phyloP scores from a whole-genome alignment of 2,797 vertebrate species.

The Perodicticus potto region DNA sequence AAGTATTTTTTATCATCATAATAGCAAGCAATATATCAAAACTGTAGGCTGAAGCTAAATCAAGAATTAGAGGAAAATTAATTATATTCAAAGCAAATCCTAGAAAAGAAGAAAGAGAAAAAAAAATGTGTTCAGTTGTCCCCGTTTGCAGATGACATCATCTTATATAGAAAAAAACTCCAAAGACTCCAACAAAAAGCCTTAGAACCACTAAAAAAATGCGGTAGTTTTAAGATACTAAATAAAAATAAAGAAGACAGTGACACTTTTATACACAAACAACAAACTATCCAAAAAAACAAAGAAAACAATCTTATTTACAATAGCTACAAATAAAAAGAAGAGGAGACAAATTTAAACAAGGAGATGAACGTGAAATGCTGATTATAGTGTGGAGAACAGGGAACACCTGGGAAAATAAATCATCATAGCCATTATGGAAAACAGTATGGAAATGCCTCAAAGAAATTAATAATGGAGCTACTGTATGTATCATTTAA shows the following conservation, averaged over 20 bases:
- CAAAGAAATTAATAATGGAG: neutral
- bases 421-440: neutral
- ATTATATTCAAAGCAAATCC: neutral
- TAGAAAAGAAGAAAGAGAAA: neutral
- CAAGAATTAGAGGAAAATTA: neutral
- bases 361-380: neutral
- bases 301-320: neutral
- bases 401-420: neutral
- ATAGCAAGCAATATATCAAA: constrained; percentile 19
- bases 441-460: neutral
- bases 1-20: neutral
- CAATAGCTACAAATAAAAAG: neutral
- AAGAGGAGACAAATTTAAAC: neutral
- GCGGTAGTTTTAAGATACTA: neutral
- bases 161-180: neutral
- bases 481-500: neutral
- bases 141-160: neutral
- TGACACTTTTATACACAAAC: neutral
- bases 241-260: neutral
- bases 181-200: neutral
- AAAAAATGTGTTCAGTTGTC: neutral
- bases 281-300: neutral
- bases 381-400: neutral
- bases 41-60: neutral
- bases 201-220: neutral